A percentile compares a stretch with the other conserved stretches of the same genome.
Evolutionary conservation across 1,140 invertebrate species (phyloP).

Genomic region (Pseudomyrmex sp.): DNA sequence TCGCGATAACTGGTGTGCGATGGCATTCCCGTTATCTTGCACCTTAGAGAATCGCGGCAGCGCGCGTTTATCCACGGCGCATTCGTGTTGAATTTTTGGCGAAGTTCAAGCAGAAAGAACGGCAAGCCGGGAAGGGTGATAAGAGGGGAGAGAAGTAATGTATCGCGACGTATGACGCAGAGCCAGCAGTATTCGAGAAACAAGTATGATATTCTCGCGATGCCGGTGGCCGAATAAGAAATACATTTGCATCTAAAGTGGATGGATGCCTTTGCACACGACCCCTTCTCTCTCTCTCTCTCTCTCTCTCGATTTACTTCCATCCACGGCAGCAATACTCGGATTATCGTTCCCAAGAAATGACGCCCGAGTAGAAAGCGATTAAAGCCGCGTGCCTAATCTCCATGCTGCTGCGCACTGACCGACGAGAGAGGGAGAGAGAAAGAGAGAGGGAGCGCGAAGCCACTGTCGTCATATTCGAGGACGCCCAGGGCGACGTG

Average conservation of each 20-base stretch:
- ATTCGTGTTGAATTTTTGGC: background rate
- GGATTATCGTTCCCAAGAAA: conserved; percentile 54
- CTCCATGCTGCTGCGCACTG: conserved; percentile 15
- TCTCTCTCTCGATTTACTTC: conserved; percentile 35
- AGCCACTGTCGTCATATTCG: conserved; percentile 50
- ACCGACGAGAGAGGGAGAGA: conserved; percentile 17
- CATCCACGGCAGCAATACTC: conserved; percentile 55
- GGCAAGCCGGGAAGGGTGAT: background rate
- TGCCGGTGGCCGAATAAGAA: conserved; percentile 54
- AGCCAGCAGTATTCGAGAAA: background rate
- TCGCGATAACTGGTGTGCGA: conserved; percentile 33
- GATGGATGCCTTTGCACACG: conserved; percentile 48
- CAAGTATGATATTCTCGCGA: conserved; percentile 42
- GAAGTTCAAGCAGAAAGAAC: background rate
- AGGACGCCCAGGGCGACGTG: conserved; percentile 78
- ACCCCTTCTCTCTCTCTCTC: conserved; percentile 3
- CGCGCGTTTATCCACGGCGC: background rate
- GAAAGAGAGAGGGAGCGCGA: conserved; percentile 11
- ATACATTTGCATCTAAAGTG: conserved; percentile 60
- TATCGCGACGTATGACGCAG: conserved; percentile 1
- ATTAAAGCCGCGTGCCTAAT: conserved; percentile 59
- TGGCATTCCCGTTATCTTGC: conserved; percentile 25
- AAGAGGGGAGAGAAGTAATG: background rate
- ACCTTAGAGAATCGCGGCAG: background rate
- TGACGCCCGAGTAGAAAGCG: conserved; percentile 49